Base-by-base conservation (phyloP, 2,113 vertebrate genomes). In the Turnix velox region DNA sequence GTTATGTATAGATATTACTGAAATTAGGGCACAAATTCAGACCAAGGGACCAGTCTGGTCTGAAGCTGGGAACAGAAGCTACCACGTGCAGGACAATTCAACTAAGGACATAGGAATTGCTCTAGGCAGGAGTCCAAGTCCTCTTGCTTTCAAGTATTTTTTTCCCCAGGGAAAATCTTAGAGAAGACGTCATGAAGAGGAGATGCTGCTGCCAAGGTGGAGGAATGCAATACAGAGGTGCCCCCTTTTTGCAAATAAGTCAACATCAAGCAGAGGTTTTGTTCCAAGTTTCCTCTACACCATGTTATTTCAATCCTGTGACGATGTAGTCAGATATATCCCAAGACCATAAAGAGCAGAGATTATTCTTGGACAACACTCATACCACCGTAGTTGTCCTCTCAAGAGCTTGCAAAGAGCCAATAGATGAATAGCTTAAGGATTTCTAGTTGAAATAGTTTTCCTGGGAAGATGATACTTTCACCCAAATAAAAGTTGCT, bases 381-480 rank as follows among this genome's bases (percentile, higher is more conserved):
- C 54, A 66, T 43, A 62, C 62, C 49, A 30, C 77, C 85, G 62
- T 49, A 79, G 57, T 63, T 83, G 83, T 84, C 91, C 93, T 92
- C 63, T 95, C 63, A 61, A 90, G 59, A 79, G 69, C 48, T 90
- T 55, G 28, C 45, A 85, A 78, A 86, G 54, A 90, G 80, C 27
- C 76, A 90, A 81, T 84, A 96, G 94, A 83, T 86, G 74, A 77
- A 68, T 20, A 59, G 59, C 63, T 92, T 75, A 49, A 92, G 55
- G 81, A 68, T 75, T 86, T 88, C 69, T 88, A 88, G 22, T 33
- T 87, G 76, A 84, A 95, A 72, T 22, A 35, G 28, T 90, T 90
- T 93, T 84, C 63, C 90, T 7, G n/a, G 81, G 59, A 90, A 95
- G 92, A 84, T 8, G 43, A 93, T 80, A 80, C 79, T 72, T 92